Base-by-base conservation (phyloP, 1,140 invertebrate species). In the Neodiprion virginianus region DNA sequence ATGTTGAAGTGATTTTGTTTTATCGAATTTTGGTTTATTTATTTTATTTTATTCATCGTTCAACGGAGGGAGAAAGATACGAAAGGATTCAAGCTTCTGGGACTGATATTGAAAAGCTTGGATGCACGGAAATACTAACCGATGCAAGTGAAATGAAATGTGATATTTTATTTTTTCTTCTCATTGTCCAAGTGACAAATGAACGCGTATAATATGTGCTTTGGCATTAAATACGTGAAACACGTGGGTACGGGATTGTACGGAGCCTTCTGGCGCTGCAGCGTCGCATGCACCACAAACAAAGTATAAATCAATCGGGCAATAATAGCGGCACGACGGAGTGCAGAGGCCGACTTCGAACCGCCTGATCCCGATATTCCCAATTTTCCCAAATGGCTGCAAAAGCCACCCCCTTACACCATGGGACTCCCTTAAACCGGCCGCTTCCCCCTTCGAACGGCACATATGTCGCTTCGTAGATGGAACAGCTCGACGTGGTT, bases 231-330 rank as follows among this genome's bases (percentile, higher is more conserved):
- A 40, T 40, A 40, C 28, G 28, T 40, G 28, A 40, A 40, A 40
- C 28, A 40, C 28, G 28, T 40, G 28, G 28, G 28, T 8, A 17
- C n/a, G 7, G 53, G 28, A 40, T 40, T 40, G 28, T 40, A 40
- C 28, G 28, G 5, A 40, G 53, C 53, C 53, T 61, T 61, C 53
- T 61, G 53, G 53, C 53, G 8, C 11, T 61, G 11, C n/a, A 17
- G 53, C n/a, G 11, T 61, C 53, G 53, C 11, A 61, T 61, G 72
- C 72, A 82, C 72, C 67, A 80, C 85, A 87, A 87, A 86, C 81
- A 84, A 86, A 85, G 79, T 86, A 88, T 88, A 88, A 88, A 88
- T 88, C 87, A 88, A 85, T 85, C 82, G 80, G 49, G 80, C 74
- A 80, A 87, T 85, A 86, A 88, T 82, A 81, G 82, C 75, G 4